Percentiles rank a stretch among this genome's conserved stretches.
phyloP scores from a whole-genome alignment of 2,113 vertebrate species.

The Smithornis capensis region DNA sequence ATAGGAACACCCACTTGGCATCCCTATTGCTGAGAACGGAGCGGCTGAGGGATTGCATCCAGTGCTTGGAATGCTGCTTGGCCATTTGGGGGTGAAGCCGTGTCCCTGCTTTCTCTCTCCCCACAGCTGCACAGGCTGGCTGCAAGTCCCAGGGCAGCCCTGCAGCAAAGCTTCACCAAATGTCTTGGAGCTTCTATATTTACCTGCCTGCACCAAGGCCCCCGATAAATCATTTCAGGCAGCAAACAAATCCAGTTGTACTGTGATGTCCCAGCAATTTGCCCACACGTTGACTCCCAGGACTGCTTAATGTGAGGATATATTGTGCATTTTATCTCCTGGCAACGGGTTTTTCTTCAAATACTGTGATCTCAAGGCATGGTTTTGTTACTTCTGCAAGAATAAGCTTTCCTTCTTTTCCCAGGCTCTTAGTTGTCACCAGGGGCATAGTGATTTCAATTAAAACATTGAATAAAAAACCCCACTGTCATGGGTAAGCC shows the following conservation, averaged over 20 bases:
- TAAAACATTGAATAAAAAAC: neutral
- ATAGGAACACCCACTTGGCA: neutral
- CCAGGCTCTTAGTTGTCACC: neutral
- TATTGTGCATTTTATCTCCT: neutral
- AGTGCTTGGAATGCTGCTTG: neutral
- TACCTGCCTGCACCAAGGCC: neutral
- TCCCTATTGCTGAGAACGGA: rapidly evolving
- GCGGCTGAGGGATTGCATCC: rapidly evolving
- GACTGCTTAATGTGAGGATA: neutral
- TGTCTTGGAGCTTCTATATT: neutral
- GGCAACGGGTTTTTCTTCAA: neutral
- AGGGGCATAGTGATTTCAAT: neutral
- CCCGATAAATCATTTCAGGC: neutral
- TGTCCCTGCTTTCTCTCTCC: neutral
- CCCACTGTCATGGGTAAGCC: neutral
- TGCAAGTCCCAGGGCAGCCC: neutral
- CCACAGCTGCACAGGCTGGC: rapidly evolving
- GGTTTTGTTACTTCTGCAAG: neutral
- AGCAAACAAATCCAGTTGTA: neutral
- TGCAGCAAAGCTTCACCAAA: neutral
- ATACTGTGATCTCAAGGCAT: neutral
- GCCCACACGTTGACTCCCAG: rapidly evolving
- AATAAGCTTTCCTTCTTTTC: neutral
- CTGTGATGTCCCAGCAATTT: neutral
- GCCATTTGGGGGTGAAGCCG: neutral